These are phyloP conservation scores for Todiramphus saurophagus DNA, from an alignment of 2,113 vertebrate genomes.

Conservation along the genomic window DNA sequence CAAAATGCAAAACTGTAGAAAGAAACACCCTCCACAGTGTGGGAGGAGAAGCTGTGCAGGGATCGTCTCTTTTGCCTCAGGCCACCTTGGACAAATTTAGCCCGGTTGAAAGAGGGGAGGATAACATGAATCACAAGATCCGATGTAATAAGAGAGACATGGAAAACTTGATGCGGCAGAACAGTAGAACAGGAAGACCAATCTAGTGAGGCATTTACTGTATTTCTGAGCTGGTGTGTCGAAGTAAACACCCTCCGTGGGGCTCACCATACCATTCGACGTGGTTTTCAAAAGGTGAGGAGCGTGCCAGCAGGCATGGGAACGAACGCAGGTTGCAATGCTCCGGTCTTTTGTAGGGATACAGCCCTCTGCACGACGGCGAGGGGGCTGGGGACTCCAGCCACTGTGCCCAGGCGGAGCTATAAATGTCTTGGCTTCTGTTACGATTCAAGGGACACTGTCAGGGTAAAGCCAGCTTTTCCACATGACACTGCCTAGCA, in stretches of 20 bases:
- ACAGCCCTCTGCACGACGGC: neutral
- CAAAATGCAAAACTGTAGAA: neutral
- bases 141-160: neutral
- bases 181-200: neutral
- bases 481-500: neutral
- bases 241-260: neutral
- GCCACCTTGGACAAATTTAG: slow-evolving; percentile 46
- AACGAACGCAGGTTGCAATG: accelerated
- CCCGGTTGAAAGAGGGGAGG: neutral
- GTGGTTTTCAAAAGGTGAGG: neutral
- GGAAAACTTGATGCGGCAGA: slow-evolving; percentile 36
- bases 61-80: neutral
- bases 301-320: neutral
- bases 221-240: neutral
- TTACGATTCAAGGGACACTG: neutral
- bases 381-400: neutral
- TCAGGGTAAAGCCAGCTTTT: neutral
- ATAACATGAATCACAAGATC: slow-evolving; percentile 14
- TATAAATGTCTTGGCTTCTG: neutral
- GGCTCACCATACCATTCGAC: neutral
- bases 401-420: neutral
- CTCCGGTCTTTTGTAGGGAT: neutral
- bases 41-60: neutral
- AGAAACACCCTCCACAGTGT: neutral
- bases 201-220: neutral